A percentile compares a stretch with the other conserved stretches of the same genome.
These are phyloP conservation scores for Bursaphelenchus mucronatus DNA, from an alignment of 1,140 invertebrate genomes.

Conservation along the genomic window DNA sequence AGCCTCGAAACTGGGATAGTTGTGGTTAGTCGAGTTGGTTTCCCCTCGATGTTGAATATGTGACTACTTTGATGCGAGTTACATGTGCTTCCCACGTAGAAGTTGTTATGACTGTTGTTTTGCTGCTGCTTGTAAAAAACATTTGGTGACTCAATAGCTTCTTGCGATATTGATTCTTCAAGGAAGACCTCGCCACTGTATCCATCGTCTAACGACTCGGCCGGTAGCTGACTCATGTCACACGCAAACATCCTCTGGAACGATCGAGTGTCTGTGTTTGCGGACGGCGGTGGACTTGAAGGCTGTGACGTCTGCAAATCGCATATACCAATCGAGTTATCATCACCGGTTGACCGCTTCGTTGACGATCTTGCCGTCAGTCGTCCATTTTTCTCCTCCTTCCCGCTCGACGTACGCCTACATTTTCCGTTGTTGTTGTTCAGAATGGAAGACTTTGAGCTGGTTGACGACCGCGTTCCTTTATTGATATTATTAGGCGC, in stretches of 20 bases:
- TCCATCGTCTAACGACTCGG: constrained; percentile 29
- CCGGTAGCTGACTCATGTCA: constrained; percentile 51
- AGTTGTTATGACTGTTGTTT: too few species aligned
- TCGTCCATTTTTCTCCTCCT: constrained; percentile 12
- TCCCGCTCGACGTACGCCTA: too few species aligned
- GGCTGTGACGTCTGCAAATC: background rate
- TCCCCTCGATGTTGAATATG: too few species aligned
- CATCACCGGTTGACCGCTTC: background rate
- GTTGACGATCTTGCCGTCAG: constrained; percentile 19
- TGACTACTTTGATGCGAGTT: too few species aligned
- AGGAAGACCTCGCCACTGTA: too few species aligned
- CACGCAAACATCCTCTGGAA: constrained; percentile 51
- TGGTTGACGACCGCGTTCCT: constrained; percentile 2
- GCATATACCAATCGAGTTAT: too few species aligned
- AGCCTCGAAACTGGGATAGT: too few species aligned
- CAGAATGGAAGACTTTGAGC: constrained; percentile 12
- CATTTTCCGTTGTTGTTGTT: constrained; percentile 10
- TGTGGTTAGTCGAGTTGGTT: too few species aligned
- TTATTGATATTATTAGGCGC: constrained; percentile 27
- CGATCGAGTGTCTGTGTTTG: constrained; percentile 15
- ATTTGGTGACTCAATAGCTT: too few species aligned
- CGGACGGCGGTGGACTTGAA: background rate
- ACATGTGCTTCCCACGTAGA: too few species aligned
- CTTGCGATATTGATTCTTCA: too few species aligned
- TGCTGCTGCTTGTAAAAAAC: too few species aligned